Base-by-base conservation (phyloP, 2,113 vertebrate genomes). In the Synchiropus splendidus region DNA sequence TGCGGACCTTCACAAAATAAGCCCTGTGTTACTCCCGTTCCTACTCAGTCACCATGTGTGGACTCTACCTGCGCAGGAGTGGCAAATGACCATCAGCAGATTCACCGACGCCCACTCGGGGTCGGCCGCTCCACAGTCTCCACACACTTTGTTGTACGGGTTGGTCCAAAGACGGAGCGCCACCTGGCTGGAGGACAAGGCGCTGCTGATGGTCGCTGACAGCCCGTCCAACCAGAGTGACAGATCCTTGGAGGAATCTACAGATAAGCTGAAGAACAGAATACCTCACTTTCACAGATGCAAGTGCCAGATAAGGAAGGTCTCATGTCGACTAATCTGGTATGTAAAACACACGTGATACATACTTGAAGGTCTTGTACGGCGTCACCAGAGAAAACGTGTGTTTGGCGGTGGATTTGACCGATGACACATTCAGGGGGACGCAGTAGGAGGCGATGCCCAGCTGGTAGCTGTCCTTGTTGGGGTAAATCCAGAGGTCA, bases 51-150 rank as follows among this genome's bases (percentile, higher is more conserved):
- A 10, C 11, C 1, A 14, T 10, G 4, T 4, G 10, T n/a, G 32
- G 0, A 18, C 32, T 9, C 36, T 18, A 80, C 86, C 82, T 44
- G 86, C 85, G n/a, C 86, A 88, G 33, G 48, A 59, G 2, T 86
- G 73, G 44, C 86, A 88, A 62, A 88, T 64, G 45, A 87, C 81
- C 48, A 85, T 48, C 48, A 87, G 54, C 43, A 88, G 70, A 63
- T 88, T 88, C 50, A 85, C 62, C 0, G 86, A 87, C 0, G 86
- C 85, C 86, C 86, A 88, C 48, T 86, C 86, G 0, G 86, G 86
- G 56, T 66, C 74, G 21, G 79, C 61, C 0, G 51, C n/a, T 0
- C 77, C 49, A 3, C 86, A 88, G 56, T 88, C 86, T 0, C 64
- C 83, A 1, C 86, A 88, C 17, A 82, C 62, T 21, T 84, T 84